Conservation (phyloP, 2,797 vertebrate species). For the Lutjanus argentimaculatus region DNA sequence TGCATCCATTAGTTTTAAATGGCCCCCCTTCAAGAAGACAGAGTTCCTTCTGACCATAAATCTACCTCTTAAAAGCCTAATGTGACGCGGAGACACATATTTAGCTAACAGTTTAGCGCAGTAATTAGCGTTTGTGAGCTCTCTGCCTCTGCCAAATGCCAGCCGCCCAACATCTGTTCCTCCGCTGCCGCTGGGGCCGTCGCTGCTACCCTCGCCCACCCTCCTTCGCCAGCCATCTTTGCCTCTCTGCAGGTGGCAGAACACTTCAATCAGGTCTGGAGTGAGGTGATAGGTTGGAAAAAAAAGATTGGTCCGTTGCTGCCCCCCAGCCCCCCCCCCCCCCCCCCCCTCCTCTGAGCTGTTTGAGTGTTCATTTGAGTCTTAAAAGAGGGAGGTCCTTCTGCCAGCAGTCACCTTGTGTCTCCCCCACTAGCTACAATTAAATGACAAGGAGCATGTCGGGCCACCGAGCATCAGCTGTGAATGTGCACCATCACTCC, state of each 20-base stretch:
- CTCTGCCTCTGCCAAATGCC: slow-evolving; percentile 70
- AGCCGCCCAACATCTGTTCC: slow-evolving; percentile 78
- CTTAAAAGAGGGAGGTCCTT: slow-evolving; percentile 31
- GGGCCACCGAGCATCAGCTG: slow-evolving; percentile 18
- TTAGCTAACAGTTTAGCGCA: slow-evolving; percentile 74
- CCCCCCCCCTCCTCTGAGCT: not conserved
- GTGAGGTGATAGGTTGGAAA: slow-evolving; percentile 31
- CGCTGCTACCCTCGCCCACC: not conserved
- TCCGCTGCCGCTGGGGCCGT: slow-evolving; percentile 40
- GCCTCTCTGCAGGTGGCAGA: slow-evolving; percentile 36
- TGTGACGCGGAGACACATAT: slow-evolving; percentile 71
- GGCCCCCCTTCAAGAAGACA: slow-evolving; percentile 42
- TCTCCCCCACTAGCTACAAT: slow-evolving; percentile 40
- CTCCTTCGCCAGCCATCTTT: slow-evolving; percentile 17
- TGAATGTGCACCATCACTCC: slow-evolving; percentile 47
- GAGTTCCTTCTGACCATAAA: slow-evolving; percentile 57
- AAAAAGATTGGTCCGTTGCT: not conserved
- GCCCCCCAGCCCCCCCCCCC: too few species aligned
- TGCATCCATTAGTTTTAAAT: slow-evolving; percentile 55
- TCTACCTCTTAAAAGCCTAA: slow-evolving; percentile 68
- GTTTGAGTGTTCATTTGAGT: slow-evolving; percentile 41
- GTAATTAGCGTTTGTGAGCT: slow-evolving; percentile 70
- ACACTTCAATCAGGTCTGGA: slow-evolving; percentile 50
- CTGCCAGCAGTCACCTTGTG: slow-evolving; percentile 55
- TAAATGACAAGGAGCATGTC: slow-evolving; percentile 44